Conservation (phyloP, 35 echinoderm and acorn worm genomes). For the Apostichopus japonicus region DNA sequence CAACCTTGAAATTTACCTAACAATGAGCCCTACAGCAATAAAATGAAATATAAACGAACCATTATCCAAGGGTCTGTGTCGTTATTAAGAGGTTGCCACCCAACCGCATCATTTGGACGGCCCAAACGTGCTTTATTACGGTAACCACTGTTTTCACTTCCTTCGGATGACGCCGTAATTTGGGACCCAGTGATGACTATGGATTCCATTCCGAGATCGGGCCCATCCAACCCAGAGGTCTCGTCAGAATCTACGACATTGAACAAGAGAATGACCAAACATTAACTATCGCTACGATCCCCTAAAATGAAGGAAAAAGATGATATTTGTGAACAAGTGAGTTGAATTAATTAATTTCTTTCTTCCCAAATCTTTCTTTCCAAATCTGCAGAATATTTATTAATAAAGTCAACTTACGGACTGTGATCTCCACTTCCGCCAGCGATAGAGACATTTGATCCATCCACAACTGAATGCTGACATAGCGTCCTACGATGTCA, state of each 20-base stretch:
- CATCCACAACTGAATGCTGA: slow-evolving; percentile 59
- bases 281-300: not conserved
- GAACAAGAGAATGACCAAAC: not conserved
- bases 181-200: slow-evolving; percentile 18
- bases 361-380: not conserved
- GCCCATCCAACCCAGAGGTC: slow-evolving; percentile 4
- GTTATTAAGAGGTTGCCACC: slow-evolving; percentile 54
- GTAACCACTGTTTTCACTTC: not conserved
- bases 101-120: not conserved
- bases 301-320: too few species aligned
- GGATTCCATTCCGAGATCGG: slow-evolving; percentile 44
- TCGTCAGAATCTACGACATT: slow-evolving; percentile 19
- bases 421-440: slow-evolving; percentile 70
- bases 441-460: slow-evolving; percentile 46
- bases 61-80: slow-evolving; percentile 43
- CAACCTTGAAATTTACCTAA: too few species aligned
- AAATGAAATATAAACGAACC: not conserved
- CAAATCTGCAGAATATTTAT: not conserved
- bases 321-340: too few species aligned
- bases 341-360: not conserved
- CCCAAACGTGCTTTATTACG: slow-evolving; percentile 21
- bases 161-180: slow-evolving; percentile 34
- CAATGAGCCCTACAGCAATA: too few species aligned
- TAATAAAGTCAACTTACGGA: slow-evolving; percentile 53
- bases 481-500: slow-evolving; percentile 58